These are phyloP conservation scores for Ophiothrix spiculata DNA, from an alignment of 35 echinoderm and acorn worm genomes.

Conservation along the genomic window DNA sequence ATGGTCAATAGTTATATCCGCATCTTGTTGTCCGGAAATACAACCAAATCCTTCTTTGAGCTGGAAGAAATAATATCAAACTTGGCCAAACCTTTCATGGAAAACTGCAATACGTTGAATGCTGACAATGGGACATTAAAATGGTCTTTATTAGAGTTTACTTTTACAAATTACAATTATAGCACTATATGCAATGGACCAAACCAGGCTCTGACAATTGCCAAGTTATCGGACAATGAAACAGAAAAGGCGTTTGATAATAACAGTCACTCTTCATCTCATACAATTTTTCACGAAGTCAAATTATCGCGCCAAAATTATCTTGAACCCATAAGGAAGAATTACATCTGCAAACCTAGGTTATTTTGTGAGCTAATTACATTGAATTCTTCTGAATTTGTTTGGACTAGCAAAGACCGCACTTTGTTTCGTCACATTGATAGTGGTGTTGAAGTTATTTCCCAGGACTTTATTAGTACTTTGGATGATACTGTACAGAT, in stretches of 20 bases:
- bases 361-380: background rate
- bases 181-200: no score
- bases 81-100: no score
- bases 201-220: background rate
- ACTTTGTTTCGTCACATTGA: background rate
- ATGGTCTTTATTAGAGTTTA: no score
- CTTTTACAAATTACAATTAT: no score
- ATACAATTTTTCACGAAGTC: background rate
- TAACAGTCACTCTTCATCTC: background rate
- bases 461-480: background rate
- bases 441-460: background rate
- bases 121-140: no score
- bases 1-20: no score
- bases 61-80: no score
- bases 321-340: background rate
- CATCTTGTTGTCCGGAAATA: no score
- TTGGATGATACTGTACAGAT: background rate
- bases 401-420: background rate
- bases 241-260: background rate
- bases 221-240: background rate
- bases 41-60: no score
- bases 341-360: background rate
- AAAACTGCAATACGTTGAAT: no score
- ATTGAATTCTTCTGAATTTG: background rate
- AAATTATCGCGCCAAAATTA: background rate